Conservation (phyloP, 2,888 invertebrate species). For the Patella depressa region DNA sequence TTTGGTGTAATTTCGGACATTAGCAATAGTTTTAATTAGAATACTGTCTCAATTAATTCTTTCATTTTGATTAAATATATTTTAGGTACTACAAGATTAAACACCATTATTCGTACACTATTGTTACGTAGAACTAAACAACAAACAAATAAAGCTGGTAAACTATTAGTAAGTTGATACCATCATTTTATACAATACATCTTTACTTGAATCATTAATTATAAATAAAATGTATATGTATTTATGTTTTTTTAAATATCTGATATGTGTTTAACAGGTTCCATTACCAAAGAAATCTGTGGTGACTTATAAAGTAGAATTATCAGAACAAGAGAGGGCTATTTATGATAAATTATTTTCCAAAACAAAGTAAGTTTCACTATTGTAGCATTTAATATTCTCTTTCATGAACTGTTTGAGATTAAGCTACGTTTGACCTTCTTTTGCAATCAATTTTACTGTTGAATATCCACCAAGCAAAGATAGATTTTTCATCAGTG, state of each 20-base stretch:
- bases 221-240: too few relatives aligned
- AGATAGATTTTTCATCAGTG: too few relatives aligned
- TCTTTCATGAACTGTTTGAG: too few relatives aligned
- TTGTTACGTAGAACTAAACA: slow-evolving; percentile 90
- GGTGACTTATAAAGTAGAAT: slow-evolving; percentile 58
- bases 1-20: not conserved
- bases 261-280: slow-evolving; percentile 71
- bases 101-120: slow-evolving; percentile 86
- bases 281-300: slow-evolving; percentile 80
- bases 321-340: slow-evolving; percentile 70
- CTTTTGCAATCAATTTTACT: too few relatives aligned
- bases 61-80: not conserved
- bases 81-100: slow-evolving; percentile 80
- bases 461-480: too few relatives aligned
- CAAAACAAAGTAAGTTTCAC: slow-evolving; percentile 69
- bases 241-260: too few relatives aligned
- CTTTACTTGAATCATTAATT: too few relatives aligned
- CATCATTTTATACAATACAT: too few relatives aligned
- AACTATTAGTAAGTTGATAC: slow-evolving; percentile 58
- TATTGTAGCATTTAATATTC: too few relatives aligned
- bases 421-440: too few relatives aligned
- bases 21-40: too few relatives aligned
- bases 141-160: slow-evolving; percentile 80
- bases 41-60: too few relatives aligned
- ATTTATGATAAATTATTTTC: slow-evolving; percentile 81